These are phyloP conservation scores for Rhyzopertha dominica DNA, from an alignment of 1,140 invertebrate species.

Conservation along the genomic window DNA sequence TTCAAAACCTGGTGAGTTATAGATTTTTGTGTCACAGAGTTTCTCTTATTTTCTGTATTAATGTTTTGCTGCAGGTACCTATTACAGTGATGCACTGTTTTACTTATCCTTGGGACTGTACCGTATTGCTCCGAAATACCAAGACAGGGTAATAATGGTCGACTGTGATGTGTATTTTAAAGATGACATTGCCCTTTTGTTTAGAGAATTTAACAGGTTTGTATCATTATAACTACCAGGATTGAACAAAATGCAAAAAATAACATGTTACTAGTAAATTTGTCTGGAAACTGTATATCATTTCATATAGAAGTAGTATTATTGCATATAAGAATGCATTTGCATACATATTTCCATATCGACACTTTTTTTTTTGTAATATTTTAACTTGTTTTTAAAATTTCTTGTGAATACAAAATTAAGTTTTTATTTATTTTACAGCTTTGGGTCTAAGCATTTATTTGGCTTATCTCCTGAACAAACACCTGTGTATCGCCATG, in stretches of 20 bases:
- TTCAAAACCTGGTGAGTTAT: conserved; percentile 56
- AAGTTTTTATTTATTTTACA: conserved; percentile 31
- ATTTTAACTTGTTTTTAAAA: no score
- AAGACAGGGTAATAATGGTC: conserved; percentile 64
- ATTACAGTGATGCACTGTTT: conserved; percentile 79
- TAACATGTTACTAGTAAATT: conserved; percentile 4
- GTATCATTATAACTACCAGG: conserved; percentile 16
- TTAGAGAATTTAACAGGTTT: conserved; percentile 64
- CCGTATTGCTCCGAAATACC: conserved; percentile 57
- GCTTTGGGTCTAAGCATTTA: conserved; percentile 52
- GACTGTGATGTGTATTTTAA: conserved; percentile 78
- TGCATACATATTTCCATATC: no score
- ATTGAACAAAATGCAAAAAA: neutral
- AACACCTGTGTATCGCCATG: conserved; percentile 76
- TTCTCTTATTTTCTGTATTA: neutral
- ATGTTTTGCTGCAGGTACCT: conserved; percentile 54
- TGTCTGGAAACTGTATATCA: conserved; percentile 1
- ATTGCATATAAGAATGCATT: no score
- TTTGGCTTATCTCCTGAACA: conserved; percentile 74
- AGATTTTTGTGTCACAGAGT: conserved; percentile 11
- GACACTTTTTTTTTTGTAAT: no score
- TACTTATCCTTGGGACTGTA: conserved; percentile 75
- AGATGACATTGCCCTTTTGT: conserved; percentile 62
- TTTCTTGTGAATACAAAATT: no score
- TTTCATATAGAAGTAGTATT: conserved; percentile 1